Base-by-base conservation (phyloP, 2,113 vertebrate genomes). In the Nesoenas mayeri region DNA sequence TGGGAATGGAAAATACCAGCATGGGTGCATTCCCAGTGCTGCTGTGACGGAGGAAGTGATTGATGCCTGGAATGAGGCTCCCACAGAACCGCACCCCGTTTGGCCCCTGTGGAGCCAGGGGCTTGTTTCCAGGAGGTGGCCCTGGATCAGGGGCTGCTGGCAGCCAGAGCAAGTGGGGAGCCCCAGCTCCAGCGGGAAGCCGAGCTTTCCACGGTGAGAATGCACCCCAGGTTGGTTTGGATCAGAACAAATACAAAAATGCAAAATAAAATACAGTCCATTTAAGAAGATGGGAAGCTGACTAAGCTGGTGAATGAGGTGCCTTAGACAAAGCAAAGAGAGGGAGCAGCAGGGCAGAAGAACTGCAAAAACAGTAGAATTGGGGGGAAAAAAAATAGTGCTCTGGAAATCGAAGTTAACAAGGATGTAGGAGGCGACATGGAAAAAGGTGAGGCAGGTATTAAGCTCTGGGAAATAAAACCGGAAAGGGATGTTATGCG, bases 1-100 rank as follows among this genome's bases (percentile, higher is more conserved):
- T 19, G 81, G 91, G 84, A 91, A 92, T 84, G 86, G 91, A 91
- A 97, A 89, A 89, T 48, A 50, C 5, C 15, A 11, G 80, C 69
- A n/a, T 0, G 25, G 78, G 14, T 66, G 60, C 38, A 22, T 64
- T 81, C 79, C 88, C 64, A 64, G 4, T 54, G 2, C 50, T 78
- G 83, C 77, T 0, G 0, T 57, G 42, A 51, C 4, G 13, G 86
- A 87, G 91, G 91, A 95, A 95, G 79, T 60, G 86, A 89, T 78
- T 60, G 86, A 89, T 78, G 95, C 64, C 47, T 78, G 79, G 32
- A 84, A 73, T 24, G 75, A 84, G 67, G 24, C 69, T 79, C 64
- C 56, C 64, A 67, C 12, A 3, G 64, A 92, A 56, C 83, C 18
- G 0, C 51, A 48, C 86, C 89, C 88, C 0, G 0, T 17, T 61